Evolutionary conservation across 2,888 invertebrate genomes (phyloP).

Genomic region (Dynastes hyllus): DNA sequence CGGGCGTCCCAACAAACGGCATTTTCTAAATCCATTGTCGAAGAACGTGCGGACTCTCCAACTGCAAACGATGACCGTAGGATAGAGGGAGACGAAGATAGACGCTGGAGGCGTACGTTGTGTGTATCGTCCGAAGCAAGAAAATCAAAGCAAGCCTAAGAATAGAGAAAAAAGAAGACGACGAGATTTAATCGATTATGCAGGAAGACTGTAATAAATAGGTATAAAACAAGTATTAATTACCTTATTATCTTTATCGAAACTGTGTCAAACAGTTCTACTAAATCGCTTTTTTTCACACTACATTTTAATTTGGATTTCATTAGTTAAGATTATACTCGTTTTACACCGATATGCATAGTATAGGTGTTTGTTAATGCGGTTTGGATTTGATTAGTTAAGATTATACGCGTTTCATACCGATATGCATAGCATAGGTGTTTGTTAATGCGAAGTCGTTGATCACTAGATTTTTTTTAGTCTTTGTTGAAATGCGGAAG

Average conservation of each 20-base stretch:
- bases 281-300: constrained; percentile 16
- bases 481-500: constrained; percentile 27
- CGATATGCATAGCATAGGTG: too few species aligned
- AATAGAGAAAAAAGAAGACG: neutral
- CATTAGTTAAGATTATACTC: neutral
- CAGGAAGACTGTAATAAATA: constrained; percentile 22
- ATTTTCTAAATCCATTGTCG: constrained; percentile 24
- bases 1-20: constrained; percentile 30
- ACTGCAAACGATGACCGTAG: neutral
- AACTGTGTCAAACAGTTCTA: constrained; percentile 13
- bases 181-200: constrained; percentile 15
- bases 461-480: neutral
- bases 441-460: neutral
- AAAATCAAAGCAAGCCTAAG: neutral
- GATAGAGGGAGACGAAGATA: constrained; percentile 1
- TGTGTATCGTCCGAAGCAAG: neutral
- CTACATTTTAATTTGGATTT: neutral
- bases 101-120: neutral
- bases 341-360: neutral
- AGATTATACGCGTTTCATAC: neutral
- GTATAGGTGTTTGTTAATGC: neutral
- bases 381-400: neutral
- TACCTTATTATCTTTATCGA: constrained; percentile 20
- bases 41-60: constrained; percentile 7
- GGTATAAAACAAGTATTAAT: constrained; percentile 23